Evolutionary conservation across 2,888 invertebrate genomes (phyloP), one percentile per base, ranked within the genome.

Genomic region (Ryuthela nishihirai): DNA sequence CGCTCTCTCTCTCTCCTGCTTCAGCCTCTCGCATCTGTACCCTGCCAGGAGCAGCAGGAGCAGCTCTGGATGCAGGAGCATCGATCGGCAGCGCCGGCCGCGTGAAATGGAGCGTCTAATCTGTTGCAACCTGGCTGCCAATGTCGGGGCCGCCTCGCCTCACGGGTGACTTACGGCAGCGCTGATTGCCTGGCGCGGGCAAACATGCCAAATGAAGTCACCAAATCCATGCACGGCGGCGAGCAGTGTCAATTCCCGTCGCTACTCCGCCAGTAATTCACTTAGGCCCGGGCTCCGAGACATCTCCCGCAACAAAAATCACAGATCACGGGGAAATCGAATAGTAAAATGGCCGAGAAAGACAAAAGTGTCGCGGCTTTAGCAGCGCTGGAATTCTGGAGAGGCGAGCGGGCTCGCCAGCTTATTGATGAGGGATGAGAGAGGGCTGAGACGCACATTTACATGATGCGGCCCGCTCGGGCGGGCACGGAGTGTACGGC

Each of bases 101-200:
- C 43, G 56, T 45, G 56, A 56, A 56, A 50, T 56, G 56, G 50
- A 56, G 49, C 56, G 56, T 40, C 50, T 56, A 56, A 56, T 56
- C 50, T 56, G 56, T 56, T 56, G 56, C 56, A 56, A 56, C 56
- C 56, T 56, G 20, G 29, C 42, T 34, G 39, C 55, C 55, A 48
- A 54, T 54, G 43, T 48, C 48, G 42, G 25, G 29, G 35, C 38
- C 43, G 47, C 36, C 21, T 25, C 23, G 18, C 18, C 25, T 25
- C 18, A 9, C 10, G 18, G 26, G 25, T 35, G 54, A 46, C 39
- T 34, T 34, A 18, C 29, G 40, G 35, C 41, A 35, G 35, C 40
- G 41, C 54, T 54, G 54, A 54, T 54, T 54, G 54, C 54, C 48
- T 38, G 48, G 34, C 48, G 34, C 47, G 43, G 48, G 54, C 54